Base-by-base conservation (phyloP, 1,140 invertebrate species). In the Proctacanthus coquilletti region DNA sequence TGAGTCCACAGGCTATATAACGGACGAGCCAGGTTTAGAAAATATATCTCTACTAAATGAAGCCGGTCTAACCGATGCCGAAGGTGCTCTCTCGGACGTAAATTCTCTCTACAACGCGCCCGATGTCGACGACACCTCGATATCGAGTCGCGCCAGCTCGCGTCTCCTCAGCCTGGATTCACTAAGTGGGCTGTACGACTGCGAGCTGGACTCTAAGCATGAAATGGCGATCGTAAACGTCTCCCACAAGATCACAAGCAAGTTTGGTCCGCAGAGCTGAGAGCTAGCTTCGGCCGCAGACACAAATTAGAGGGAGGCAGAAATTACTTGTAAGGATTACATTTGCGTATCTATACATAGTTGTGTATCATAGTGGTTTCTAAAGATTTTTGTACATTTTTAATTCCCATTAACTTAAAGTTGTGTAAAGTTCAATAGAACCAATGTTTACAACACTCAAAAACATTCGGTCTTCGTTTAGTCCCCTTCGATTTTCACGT, bases 41-140 rank as follows among this genome's bases (percentile, higher is more conserved):
- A 84, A 85, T 61, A 72, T 82, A 6, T 84, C 81, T 18, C 74
- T 85, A 66, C 59, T 84, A 11, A 84, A 85, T 61, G 82, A 85
- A 60, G 77, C 79, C 25, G 82, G 81, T n/a, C 69, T 85, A 15
- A 86, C 81, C 5, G 83, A 86, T 64, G 81, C 80, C 5, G 82
- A 86, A 69, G 82, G 78, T 34, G 81, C 81, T 5, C 60, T 85
- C 30, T 85, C 81, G 51, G 82, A 86, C 56, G 78, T 84, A 18
- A 86, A 85, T 60, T 85, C 82, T n/a, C 72, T 82, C 40, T 82
- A 81, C 52, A 74, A 74, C 52, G 74, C 74, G 38, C 74, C 72
- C 45, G 78, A 81, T 52, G 66, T 78, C 44, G 77, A 80, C 51
- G 77, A 81, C 52, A 77, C 77, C 46, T 82, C 81, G 18, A 79